Evolutionary conservation across 2,113 vertebrate genomes (phyloP).

Genomic region (Dromas ardeola): DNA sequence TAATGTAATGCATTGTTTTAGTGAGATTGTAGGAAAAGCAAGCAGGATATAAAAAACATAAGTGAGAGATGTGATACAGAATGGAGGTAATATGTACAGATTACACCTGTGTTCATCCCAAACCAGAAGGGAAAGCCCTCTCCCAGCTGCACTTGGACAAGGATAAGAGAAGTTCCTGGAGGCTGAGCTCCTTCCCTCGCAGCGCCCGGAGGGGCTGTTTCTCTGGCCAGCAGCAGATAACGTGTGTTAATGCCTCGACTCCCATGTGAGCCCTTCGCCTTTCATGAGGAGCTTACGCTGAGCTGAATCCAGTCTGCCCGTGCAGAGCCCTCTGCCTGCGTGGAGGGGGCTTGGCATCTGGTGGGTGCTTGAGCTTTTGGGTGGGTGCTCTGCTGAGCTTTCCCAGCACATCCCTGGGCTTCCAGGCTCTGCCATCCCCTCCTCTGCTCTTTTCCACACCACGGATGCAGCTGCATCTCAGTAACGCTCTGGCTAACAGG

Average conservation of each 20-base stretch:
- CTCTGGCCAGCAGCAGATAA: not conserved
- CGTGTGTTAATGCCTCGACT: fast-evolving
- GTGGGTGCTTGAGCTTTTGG: not conserved
- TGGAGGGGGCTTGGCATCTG: not conserved
- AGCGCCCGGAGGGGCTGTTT: not conserved
- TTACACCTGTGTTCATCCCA: not conserved
- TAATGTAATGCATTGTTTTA: not conserved
- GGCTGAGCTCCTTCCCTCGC: not conserved
- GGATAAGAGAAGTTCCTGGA: not conserved
- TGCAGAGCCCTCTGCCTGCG: not conserved
- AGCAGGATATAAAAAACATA: not conserved
- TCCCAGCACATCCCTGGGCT: not conserved
- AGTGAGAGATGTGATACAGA: not conserved
- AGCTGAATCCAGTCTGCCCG: not conserved
- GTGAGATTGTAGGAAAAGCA: not conserved
- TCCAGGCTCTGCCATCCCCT: not conserved
- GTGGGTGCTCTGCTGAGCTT: not conserved
- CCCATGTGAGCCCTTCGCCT: not conserved
- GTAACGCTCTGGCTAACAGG: fast-evolving
- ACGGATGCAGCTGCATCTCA: not conserved
- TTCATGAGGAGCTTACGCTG: not conserved
- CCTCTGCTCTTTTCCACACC: fast-evolving
- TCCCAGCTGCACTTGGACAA: not conserved
- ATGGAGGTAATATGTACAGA: not conserved
- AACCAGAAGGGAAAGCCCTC: not conserved